These are phyloP conservation scores for Drosophila anomelani DNA, from an alignment of 2,888 invertebrate species.

Conservation along the genomic window DNA sequence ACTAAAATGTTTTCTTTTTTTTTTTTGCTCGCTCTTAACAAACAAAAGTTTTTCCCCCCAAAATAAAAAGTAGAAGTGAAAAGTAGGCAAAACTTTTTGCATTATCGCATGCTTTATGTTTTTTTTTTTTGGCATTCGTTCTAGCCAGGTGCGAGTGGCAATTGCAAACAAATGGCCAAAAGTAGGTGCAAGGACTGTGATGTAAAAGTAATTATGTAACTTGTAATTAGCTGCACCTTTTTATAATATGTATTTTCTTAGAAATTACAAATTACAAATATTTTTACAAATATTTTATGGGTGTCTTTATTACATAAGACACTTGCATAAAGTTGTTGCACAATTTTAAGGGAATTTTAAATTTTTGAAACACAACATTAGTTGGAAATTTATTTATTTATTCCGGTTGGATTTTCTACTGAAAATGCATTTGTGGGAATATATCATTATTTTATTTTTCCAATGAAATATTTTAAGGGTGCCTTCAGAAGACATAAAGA, in stretches of 20 bases:
- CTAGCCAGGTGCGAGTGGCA: constrained; percentile 36
- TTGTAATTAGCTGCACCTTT: not conserved
- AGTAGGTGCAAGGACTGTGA: not conserved
- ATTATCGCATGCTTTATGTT: constrained; percentile 17
- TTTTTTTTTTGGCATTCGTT: constrained; percentile 29
- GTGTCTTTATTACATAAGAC: not conserved
- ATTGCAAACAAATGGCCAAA: constrained; percentile 18
- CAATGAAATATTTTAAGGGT: not conserved
- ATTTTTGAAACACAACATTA: not conserved
- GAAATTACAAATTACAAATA: not conserved
- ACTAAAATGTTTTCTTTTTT: constrained; percentile 23
- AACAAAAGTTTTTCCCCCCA: constrained; percentile 16
- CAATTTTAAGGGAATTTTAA: not conserved
- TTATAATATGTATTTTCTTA: not conserved
- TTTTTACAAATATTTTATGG: not conserved
- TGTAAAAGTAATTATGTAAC: constrained; percentile 7
- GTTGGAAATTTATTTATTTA: not conserved
- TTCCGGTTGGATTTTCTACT: not conserved
- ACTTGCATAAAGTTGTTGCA: not conserved
- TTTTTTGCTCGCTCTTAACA: not conserved
- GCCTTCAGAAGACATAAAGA: too few species aligned
- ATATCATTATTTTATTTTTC: not conserved
- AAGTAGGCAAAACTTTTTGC: constrained; percentile 18
- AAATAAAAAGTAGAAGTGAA: constrained; percentile 3
- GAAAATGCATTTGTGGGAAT: not conserved